Conservation (phyloP, 2,113 vertebrate genomes). For the Holacanthus passer region DNA sequence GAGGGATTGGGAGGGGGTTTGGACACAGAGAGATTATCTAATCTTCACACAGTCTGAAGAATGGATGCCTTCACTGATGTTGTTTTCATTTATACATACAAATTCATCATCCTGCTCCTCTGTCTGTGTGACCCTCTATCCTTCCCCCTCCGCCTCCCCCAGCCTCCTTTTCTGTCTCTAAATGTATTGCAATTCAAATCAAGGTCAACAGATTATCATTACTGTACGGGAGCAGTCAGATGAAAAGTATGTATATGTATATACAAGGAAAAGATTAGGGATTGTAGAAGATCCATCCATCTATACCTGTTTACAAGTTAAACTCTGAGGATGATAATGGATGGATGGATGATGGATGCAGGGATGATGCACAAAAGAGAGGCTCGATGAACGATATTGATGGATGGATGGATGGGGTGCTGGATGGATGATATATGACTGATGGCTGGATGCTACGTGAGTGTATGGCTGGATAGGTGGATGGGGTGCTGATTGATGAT, state of each 20-base stretch:
- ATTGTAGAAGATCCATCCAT: background rate
- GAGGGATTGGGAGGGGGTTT: background rate
- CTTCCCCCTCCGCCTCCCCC: background rate
- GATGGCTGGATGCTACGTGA: no score
- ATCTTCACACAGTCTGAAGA: slow-evolving; percentile 51
- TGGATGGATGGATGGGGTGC: no score
- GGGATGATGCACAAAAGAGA: background rate
- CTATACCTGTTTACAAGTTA: no score
- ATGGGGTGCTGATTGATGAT: no score
- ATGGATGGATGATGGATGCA: background rate
- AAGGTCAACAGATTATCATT: slow-evolving; percentile 16
- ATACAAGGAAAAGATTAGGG: background rate
- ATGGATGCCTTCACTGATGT: slow-evolving; percentile 50
- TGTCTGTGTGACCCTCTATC: slow-evolving; percentile 7
- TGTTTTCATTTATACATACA: slow-evolving; percentile 50
- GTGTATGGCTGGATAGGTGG: background rate
- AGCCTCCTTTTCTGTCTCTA: background rate
- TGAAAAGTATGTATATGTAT: background rate
- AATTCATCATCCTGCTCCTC: slow-evolving; percentile 33
- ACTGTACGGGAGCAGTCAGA: slow-evolving; percentile 2
- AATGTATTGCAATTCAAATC: slow-evolving; percentile 23
- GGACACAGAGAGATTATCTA: slow-evolving; percentile 36
- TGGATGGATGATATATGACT: no score
- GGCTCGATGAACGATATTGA: background rate
- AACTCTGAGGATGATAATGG: background rate